Conservation (phyloP, 2,888 invertebrate genomes). For the Endotricha flammealis region DNA sequence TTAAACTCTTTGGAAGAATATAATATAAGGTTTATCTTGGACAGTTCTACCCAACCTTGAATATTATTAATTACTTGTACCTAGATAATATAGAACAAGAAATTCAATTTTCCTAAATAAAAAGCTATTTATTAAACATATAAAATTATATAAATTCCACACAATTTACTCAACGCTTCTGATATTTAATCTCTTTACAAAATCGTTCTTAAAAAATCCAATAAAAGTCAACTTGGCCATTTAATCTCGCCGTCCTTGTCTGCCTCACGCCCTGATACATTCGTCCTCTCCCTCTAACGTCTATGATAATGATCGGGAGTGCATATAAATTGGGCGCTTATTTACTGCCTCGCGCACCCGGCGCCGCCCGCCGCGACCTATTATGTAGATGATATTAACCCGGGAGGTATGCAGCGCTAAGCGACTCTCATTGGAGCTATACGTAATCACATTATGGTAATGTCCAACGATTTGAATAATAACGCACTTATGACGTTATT, state of each 20-base stretch:
- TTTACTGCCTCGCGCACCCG: conserved; percentile 65
- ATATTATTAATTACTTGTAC: too few relatives aligned
- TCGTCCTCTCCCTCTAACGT: conserved; percentile 35
- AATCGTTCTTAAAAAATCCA: conserved; percentile 10
- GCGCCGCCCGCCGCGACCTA: conserved; percentile 44
- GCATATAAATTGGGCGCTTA: conserved; percentile 72
- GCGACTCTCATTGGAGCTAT: conserved; percentile 4
- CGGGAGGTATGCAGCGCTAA: conserved; percentile 22
- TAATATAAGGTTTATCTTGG: too few relatives aligned
- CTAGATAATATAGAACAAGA: too few relatives aligned
- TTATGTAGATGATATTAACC: conserved; percentile 60
- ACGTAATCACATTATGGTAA: conserved; percentile 8
- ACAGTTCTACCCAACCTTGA: too few relatives aligned
- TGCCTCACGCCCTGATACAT: neutral
- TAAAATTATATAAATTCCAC: too few relatives aligned
- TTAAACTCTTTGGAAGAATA: too few relatives aligned
- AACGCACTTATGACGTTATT: conserved; percentile 1
- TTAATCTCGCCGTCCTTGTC: conserved; percentile 3
- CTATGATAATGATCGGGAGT: conserved; percentile 59
- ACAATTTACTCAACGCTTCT: too few relatives aligned
- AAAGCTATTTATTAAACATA: too few relatives aligned
- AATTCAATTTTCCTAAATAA: too few relatives aligned
- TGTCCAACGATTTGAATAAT: conserved; percentile 4
- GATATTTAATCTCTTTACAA: too few relatives aligned
- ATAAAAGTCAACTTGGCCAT: conserved; percentile 8